phyloP scores from a whole-genome alignment of 1,140 invertebrate species.

The Luehdorfia chinensis region DNA sequence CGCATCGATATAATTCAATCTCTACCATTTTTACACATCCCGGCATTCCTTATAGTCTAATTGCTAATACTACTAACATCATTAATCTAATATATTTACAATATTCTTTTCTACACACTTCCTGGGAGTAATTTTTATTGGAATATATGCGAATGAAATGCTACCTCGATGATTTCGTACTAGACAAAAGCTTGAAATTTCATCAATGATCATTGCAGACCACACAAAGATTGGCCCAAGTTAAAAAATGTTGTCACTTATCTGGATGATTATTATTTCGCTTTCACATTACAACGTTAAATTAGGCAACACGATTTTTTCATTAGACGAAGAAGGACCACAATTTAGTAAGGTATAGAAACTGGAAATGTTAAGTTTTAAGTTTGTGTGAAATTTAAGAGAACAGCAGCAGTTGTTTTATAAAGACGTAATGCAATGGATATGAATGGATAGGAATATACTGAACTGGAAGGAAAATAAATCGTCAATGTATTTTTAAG shows the following conservation, averaged over 20 bases:
- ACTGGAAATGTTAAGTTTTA: neutral
- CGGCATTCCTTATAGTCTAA: constrained; percentile 59
- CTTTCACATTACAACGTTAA: neutral
- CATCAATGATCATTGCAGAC: constrained; percentile 68
- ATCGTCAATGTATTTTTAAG: constrained; percentile 3
- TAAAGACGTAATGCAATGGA: constrained; percentile 17
- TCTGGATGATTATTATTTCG: neutral
- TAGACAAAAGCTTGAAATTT: constrained; percentile 68
- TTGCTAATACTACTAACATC: constrained; percentile 57
- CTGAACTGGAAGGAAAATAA: neutral
- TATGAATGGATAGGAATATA: constrained; percentile 14
- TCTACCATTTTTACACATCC: constrained; percentile 44
- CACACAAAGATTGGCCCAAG: constrained; percentile 15
- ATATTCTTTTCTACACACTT: constrained; percentile 62
- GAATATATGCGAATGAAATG: constrained; percentile 34
- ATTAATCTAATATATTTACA: constrained; percentile 61
- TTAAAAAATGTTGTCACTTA: constrained; percentile 5
- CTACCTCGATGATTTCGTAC: constrained; percentile 43
- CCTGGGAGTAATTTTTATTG: constrained; percentile 43
- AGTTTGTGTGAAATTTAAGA: constrained; percentile 1
- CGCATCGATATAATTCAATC: constrained; percentile 32
- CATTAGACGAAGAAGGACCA: neutral
- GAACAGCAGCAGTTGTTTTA: constrained; percentile 5
- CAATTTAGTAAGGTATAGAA: neutral
- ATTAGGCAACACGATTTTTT: constrained; percentile 9